Evolutionary conservation across 1,140 invertebrate species (phyloP), one percentile per base, ranked within the genome.

Genomic region (Bombus breviceps): DNA sequence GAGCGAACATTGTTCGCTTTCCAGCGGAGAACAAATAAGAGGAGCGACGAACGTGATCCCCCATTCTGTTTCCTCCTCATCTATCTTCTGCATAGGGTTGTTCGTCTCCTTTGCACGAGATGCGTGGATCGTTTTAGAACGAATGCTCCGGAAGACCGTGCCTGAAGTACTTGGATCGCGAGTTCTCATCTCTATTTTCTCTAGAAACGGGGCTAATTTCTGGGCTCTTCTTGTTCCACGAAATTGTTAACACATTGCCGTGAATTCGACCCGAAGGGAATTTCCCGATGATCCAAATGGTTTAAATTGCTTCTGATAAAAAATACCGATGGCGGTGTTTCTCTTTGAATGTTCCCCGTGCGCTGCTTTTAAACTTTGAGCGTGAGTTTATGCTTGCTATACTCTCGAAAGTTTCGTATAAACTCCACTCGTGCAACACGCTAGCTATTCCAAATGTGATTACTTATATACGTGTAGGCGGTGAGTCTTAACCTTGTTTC

Each of bases 1-100:
- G 66, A 72, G 39, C 53, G 37, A 76, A 53, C 57, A 25, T 32
- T 53, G 68, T 53, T 71, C 79, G 43, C 25, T 80, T 53, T n/a
- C 78, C n/a, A 9, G 12, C 43, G 28, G 39, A 43, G 53, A 41
- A 62, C 37, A 81, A 62, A 81, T 43, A 81, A 32, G 41, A 57
- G 34, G 18, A 71, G 10, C 43, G 15, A 76, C 15, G 41, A 69
- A 57, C 43, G 43, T 78, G 81, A 77, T 57, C 64, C 10, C 12
- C 10, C 8, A 1, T 8, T 4, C 6, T 10, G 2, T 25, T 64
- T 9, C 3, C 3, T 37, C 22, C 15, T 57, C 32, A 32, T 22
- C 22, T 12, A 1, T 37, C 12, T 25, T n/a, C 53, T 28, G 13
- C n/a, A 53, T 53, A 53, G 47, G 47, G 47, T 53, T 66, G 13